Evolutionary conservation across 1,140 invertebrate species (phyloP).

Genomic region (Neodiprion pinetum): DNA sequence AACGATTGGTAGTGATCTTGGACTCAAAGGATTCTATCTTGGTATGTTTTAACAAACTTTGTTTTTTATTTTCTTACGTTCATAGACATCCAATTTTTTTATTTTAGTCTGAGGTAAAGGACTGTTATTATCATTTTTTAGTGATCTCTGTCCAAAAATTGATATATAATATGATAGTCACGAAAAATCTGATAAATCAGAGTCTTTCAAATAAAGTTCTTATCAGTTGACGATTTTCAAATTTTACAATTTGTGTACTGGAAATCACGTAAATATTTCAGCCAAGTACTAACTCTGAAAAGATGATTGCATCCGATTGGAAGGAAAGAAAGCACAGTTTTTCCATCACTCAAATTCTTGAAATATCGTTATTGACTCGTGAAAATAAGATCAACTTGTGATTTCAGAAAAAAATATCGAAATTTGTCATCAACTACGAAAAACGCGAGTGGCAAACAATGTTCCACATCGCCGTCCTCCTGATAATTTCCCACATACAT

Average conservation of each 20-base stretch:
- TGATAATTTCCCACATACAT: background rate
- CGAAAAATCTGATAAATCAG: background rate
- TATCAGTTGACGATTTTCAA: too few relatives aligned
- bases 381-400: too few relatives aligned
- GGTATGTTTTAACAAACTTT: background rate
- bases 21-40: background rate
- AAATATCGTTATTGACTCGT: too few relatives aligned
- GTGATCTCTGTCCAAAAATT: background rate
- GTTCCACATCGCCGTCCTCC: too few relatives aligned
- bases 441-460: background rate
- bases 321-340: too few relatives aligned
- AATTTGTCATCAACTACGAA: too few relatives aligned
- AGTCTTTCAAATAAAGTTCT: background rate
- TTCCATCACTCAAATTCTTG: too few relatives aligned
- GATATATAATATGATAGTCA: background rate
- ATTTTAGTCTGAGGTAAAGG: background rate
- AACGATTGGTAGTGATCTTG: background rate
- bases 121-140: background rate
- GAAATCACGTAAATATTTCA: too few relatives aligned
- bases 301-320: too few relatives aligned
- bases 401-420: too few relatives aligned
- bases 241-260: too few relatives aligned
- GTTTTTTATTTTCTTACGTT: background rate
- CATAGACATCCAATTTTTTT: background rate
- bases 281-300: too few relatives aligned